Base-by-base conservation (phyloP, 2,888 invertebrate species). In the Agrochola circellaris region DNA sequence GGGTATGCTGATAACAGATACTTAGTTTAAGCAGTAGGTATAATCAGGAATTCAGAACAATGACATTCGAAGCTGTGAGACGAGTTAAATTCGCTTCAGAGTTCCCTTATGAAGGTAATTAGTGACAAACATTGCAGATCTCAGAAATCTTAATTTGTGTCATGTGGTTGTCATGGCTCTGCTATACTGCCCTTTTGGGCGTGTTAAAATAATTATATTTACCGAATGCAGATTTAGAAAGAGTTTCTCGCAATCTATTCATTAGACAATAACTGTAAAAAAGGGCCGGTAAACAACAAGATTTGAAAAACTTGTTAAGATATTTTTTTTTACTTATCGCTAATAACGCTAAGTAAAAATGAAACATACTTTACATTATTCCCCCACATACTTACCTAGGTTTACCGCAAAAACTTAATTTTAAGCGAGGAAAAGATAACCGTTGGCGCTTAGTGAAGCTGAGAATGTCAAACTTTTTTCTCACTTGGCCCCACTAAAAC, bases 391-490 rank as follows among this genome's bases (percentile, higher is more conserved):
- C 17, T 6, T 45, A 38, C 17, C 6, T 73, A 30, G 26, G 42
- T 61, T 26, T 26, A 64, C 17, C 34, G 7, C 2, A 56, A 58
- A 8, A 45, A 58, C 26, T n/a, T 42, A 23, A 58, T 58, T 68
- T 68, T 9, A 62, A 68, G 26, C 8, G 48, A 67, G 15, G 56
- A 66, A 73, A 70, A 77, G 61, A 58, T 34, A 74, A 58, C 51
- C 13, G 34, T 23, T 26, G 9, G n/a, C 34, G 23, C 68, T 84
- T 74, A 78, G 74, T 67, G 70, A 77, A 82, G 68, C 70, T 61
- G 77, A 72, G 74, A 80, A 77, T 71, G 86, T 81, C 77, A 80
- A 73, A 68, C 64, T 77, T 84, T 85, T 87, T 86, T 75, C 61
- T 68, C 54, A 75, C 77, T 58, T 75, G n/a, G 77, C 38, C 70